Conservation (phyloP, 2,888 invertebrate species). For the Hermaeophaga mercurialis region DNA sequence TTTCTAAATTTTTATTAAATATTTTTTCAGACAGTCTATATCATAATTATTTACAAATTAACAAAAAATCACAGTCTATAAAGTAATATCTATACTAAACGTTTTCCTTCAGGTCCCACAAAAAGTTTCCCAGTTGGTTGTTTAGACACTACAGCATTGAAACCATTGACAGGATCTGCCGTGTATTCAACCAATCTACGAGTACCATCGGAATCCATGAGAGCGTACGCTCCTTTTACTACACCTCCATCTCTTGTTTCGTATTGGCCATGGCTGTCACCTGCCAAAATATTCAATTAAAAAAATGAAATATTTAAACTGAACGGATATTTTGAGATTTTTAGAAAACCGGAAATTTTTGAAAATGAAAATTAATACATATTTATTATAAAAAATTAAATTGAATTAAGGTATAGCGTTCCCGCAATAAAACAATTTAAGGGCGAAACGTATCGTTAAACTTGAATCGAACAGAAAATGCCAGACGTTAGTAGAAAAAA, state of each 20-base stretch:
- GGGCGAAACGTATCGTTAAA: neutral
- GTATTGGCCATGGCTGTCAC: constrained; percentile 63
- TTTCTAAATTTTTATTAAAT: too few relatives aligned
- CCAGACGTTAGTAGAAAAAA: neutral
- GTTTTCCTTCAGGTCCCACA: constrained; percentile 2
- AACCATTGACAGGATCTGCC: constrained; percentile 68
- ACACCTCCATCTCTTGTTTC: constrained; percentile 65
- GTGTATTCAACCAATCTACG: constrained; percentile 68
- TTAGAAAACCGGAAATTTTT: too few relatives aligned
- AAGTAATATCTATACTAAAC: neutral
- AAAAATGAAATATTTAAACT: too few relatives aligned
- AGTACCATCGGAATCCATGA: constrained; percentile 69
- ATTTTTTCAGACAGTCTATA: too few relatives aligned
- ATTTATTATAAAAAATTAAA: too few relatives aligned
- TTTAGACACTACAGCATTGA: constrained; percentile 70
- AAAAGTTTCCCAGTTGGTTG: constrained; percentile 54
- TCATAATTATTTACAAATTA: too few relatives aligned
- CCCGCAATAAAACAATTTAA: too few relatives aligned
- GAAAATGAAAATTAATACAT: too few relatives aligned
- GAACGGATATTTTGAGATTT: too few relatives aligned
- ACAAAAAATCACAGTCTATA: neutral
- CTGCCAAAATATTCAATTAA: constrained; percentile 53
- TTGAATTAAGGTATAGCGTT: neutral
- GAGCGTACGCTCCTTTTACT: constrained; percentile 65
- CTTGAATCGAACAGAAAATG: neutral